Percentiles rank a stretch among this genome's conserved stretches.
Evolutionary conservation across 2,113 vertebrate genomes (phyloP).

Genomic region (Calypte anna): DNA sequence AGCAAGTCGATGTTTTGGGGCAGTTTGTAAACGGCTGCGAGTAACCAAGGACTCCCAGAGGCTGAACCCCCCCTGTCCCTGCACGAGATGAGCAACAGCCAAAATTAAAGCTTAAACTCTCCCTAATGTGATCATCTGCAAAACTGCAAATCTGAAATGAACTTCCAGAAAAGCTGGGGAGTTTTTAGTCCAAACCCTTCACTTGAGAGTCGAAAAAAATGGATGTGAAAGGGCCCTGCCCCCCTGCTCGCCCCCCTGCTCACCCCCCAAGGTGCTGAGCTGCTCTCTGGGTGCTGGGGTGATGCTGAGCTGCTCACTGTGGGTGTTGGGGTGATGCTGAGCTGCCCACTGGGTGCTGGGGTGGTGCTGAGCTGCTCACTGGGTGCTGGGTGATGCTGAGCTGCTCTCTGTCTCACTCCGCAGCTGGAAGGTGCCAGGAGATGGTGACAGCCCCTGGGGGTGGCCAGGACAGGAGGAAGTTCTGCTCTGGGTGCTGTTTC

Average conservation of each 20-base stretch:
- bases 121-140: neutral
- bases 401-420: neutral
- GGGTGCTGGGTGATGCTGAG: neutral
- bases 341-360: neutral
- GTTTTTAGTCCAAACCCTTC: neutral
- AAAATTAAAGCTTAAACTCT: neutral
- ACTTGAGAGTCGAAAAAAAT: neutral
- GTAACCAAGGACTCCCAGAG: neutral
- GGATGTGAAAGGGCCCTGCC: neutral
- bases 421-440: neutral
- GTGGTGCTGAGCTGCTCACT: too few relatives aligned
- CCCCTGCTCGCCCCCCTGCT: neutral
- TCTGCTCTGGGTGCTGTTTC: neutral
- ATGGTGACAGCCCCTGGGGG: accelerated
- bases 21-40: neutral
- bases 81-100: accelerated
- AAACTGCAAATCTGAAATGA: neutral
- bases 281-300: neutral
- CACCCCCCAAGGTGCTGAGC: too few relatives aligned
- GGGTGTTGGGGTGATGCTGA: too few relatives aligned
- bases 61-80: neutral
- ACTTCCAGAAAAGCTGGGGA: neutral
- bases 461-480: accelerated
- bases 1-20: neutral
- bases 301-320: too few relatives aligned